These are phyloP conservation scores for Emesis furor DNA, from an alignment of 2,888 invertebrate species.

Conservation along the genomic window DNA sequence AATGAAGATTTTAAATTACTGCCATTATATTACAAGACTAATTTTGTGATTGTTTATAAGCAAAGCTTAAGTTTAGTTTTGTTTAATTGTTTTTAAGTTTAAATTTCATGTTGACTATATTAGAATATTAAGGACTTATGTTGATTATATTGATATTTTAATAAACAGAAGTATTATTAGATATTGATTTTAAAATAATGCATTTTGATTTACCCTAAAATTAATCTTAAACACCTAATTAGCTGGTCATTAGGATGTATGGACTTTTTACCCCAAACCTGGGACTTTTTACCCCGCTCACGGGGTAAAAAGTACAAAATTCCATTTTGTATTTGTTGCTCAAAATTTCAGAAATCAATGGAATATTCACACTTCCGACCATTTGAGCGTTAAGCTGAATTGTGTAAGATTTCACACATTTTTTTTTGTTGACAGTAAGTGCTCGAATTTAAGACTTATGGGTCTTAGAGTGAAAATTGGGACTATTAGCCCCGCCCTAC, in stretches of 20 bases:
- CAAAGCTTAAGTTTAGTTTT: no score
- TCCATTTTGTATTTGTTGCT: slow-evolving; percentile 4
- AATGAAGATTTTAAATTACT: no score
- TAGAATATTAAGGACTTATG: not conserved
- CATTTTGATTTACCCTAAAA: slow-evolving; percentile 1
- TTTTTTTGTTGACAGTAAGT: slow-evolving; percentile 28
- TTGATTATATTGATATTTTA: slow-evolving; percentile 18
- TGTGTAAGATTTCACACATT: not conserved
- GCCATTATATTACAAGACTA: no score
- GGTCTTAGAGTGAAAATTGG: no score
- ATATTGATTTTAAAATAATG: not conserved
- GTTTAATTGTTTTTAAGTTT: no score
- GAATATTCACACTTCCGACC: not conserved
- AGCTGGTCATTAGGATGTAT: not conserved
- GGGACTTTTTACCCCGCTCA: slow-evolving; percentile 2
- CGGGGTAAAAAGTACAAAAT: slow-evolving; percentile 10
- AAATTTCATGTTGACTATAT: no score
- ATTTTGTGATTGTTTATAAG: no score
- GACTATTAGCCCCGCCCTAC: no score
- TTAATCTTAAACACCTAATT: slow-evolving; percentile 10
- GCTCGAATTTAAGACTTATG: not conserved
- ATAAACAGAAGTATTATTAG: slow-evolving; percentile 4
- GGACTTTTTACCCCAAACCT: slow-evolving; percentile 18
- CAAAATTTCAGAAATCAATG: no score
- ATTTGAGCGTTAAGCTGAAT: slow-evolving; percentile 18